Evolutionary conservation across 2,113 vertebrate species (phyloP).

Genomic region (Chionis minor): DNA sequence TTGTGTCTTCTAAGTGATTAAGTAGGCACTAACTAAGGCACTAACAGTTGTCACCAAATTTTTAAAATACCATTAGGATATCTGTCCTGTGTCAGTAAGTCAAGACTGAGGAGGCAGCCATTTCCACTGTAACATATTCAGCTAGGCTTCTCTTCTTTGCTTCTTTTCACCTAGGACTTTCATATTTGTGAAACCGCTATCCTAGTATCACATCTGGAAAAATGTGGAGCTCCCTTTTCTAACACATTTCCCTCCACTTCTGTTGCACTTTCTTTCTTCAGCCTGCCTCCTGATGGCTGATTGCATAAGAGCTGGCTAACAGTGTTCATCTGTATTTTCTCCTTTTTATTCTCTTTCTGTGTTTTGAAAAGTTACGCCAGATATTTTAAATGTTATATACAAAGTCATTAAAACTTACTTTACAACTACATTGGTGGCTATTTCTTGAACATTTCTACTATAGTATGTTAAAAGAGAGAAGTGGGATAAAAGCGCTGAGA

Average conservation of each 20-base stretch:
- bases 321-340: background rate
- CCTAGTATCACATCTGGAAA: background rate
- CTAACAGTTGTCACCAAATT: background rate
- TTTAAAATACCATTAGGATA: background rate
- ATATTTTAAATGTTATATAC: background rate
- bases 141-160: background rate
- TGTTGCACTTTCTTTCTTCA: background rate
- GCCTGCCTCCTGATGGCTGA: background rate
- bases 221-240: background rate
- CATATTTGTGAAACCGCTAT: background rate
- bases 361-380: background rate
- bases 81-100: background rate
- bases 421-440: background rate
- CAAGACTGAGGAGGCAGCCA: background rate
- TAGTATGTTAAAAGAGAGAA: background rate
- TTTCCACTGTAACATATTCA: background rate
- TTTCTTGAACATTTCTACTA: background rate
- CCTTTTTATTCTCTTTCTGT: background rate
- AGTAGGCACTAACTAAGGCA: background rate
- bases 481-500: background rate
- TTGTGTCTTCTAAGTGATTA: background rate
- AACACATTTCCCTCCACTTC: background rate
- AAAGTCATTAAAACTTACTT: background rate
- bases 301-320: background rate
- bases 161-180: background rate